Base-by-base conservation (phyloP, 2,888 invertebrate genomes). In the Lasioglossum lativentre region DNA sequence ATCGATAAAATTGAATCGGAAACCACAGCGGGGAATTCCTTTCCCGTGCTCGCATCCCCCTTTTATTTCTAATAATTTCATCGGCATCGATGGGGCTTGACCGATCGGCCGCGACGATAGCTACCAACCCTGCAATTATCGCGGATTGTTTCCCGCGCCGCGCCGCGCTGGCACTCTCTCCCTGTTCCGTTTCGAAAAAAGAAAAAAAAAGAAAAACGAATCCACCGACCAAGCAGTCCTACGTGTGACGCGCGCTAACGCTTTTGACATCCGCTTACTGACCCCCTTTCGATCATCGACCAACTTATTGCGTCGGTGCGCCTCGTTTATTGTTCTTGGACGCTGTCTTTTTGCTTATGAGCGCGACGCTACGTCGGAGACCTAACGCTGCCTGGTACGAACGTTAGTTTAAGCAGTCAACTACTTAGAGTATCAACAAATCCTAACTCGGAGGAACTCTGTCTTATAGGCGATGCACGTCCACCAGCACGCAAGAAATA, bases 11-110 rank as follows among this genome's bases (percentile, higher is more conserved):
- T 87, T 59, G 74, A 83, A 83, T 78, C 75, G 78, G 38, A 83
- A 78, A 80, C 86, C 80, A n/a, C 86, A 80, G 56, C 23, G 34
- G 73, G 73, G 19, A 82, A 82, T 86, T 82, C 80, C 82, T 78
- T 78, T 78, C 76, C 42, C 63, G 38, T 45, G 16, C n/a, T 38
- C 52, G 5, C 52, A 14, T 40, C 66, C 74, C 63, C 63, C 78
- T 80, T 88, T 86, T 73, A 74, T 83, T 77, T 70, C 52, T 34
- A 63, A 78, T 82, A 70, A 85, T 66, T 82, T 71, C 40, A 71
- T 74, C 77, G 76, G 59, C 72, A 52, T 72, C 78, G 83, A 78
- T 75, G 75, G 71, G 78, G 14, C 75, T 71, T 74, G 59, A 72
- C 59, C 68, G 73, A 76, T 72, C 80, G 68, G 3, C 68, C 70